Base-by-base conservation (phyloP, 2,797 vertebrate species). In the Toxotes lorentzi region DNA sequence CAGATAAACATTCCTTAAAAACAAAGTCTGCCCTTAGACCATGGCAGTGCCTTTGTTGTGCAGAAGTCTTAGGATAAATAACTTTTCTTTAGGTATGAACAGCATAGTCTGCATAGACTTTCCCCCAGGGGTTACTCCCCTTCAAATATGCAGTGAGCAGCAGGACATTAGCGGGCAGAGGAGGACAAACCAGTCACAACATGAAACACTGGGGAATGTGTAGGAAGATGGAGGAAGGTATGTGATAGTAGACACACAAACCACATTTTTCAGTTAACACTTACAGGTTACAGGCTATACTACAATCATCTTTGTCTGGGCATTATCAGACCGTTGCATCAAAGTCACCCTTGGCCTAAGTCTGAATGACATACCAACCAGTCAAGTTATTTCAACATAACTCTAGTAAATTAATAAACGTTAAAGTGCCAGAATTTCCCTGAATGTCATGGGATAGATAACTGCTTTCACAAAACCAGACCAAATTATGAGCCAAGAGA, bases 171-270 rank as follows among this genome's bases (percentile, higher is more conserved):
- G 79, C 57, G 75, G 68, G 74, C 14, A 43, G 27, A 35, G 63
- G 27, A 67, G 24, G 69, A 54, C 51, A 81, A 75, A 83, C 88
- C 43, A 84, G 93, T 75, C 88, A 70, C 73, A 76, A 92, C 89
- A 92, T 66, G 89, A 93, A 93, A 80, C 62, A 56, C 77, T 76
- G 56, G 58, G 80, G 84, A 91, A 89, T 87, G 73, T 83, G 67
- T 9, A 23, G 35, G 57, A 79, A 73, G 32, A 78, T 51, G 23
- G 35, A 38, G n/a, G 53, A 38, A 63, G 51, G 54, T 71, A 21
- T 79, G 67, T 30, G 27, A 73, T 0, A 58, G 38, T 5, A 68
- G n/a, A 79, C 8, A 21, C 32, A 57, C 54, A 59, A 68, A 79
- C 54, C 50, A 13, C 0, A n/a, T 74, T 73, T 68, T 60, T 34